Conservation (phyloP, 2,888 invertebrate species). For the Monopis laevigella region DNA sequence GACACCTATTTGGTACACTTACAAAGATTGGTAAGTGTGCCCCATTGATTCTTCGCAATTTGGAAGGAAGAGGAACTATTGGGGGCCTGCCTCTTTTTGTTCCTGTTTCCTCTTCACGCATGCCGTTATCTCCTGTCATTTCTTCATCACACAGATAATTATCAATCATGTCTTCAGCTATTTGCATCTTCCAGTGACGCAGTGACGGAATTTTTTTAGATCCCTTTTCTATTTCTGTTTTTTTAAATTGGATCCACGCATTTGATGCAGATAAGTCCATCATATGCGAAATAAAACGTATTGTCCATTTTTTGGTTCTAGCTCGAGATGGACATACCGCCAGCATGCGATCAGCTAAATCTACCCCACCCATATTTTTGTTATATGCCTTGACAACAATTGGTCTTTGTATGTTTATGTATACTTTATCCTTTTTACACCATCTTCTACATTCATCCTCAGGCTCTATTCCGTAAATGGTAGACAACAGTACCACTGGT, state of each 20-base stretch:
- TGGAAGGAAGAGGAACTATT: too few species aligned
- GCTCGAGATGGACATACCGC: conserved; percentile 1
- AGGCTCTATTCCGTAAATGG: conserved; percentile 4
- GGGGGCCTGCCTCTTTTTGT: too few species aligned
- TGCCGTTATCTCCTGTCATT: too few species aligned
- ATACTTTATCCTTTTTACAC: neutral
- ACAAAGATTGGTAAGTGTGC: too few species aligned
- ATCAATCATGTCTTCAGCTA: too few species aligned
- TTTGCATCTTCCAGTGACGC: too few species aligned
- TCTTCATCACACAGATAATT: too few species aligned
- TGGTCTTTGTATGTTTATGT: neutral
- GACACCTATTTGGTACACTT: too few species aligned
- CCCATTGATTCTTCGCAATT: too few species aligned
- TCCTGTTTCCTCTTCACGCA: too few species aligned
- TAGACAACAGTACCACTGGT: conserved; percentile 3
- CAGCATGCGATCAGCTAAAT: conserved; percentile 5
- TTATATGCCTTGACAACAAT: neutral
- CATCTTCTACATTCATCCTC: neutral
- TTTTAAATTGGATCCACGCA: neutral
- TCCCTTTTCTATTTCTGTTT: too few species aligned
- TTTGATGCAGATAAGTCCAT: neutral
- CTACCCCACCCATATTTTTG: conserved; percentile 1
- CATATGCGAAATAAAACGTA: neutral
- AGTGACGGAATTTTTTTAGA: too few species aligned
- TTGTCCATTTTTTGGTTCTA: conserved; percentile 1